Conservation (phyloP, 2,888 invertebrate species). For the Tinea pellionella region DNA sequence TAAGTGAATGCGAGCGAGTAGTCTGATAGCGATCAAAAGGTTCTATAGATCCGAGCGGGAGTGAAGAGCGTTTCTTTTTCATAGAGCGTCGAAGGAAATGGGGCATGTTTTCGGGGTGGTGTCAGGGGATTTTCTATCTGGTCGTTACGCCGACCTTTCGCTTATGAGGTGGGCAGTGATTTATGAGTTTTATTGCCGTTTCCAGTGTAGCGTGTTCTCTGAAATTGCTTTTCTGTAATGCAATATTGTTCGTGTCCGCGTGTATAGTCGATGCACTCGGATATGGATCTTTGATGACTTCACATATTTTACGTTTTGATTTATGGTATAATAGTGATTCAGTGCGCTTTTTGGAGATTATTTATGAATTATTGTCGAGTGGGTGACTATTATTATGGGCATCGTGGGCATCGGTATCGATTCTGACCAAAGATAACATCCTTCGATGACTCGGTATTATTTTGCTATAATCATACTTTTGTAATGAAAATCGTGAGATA, state of each 20-base stretch:
- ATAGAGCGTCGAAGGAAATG: constrained; percentile 29
- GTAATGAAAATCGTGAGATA: too few species aligned
- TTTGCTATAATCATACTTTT: too few species aligned
- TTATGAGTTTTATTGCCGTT: constrained; percentile 26
- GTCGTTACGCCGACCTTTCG: constrained; percentile 28
- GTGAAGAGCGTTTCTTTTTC: constrained; percentile 36
- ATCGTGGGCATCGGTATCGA: background rate
- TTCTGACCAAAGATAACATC: background rate
- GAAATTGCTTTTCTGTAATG: constrained; percentile 14
- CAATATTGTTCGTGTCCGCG: constrained; percentile 12
- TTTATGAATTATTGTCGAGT: background rate
- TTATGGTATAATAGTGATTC: background rate
- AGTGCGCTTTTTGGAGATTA: background rate
- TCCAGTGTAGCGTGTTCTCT: constrained; percentile 5
- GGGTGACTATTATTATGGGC: background rate
- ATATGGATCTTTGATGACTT: constrained; percentile 7
- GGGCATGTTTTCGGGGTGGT: constrained; percentile 42
- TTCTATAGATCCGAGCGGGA: constrained; percentile 33
- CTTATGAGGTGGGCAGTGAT: constrained; percentile 41
- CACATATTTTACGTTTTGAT: background rate
- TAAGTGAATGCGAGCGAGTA: constrained; percentile 42
- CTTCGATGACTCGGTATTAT: background rate
- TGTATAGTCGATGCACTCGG: background rate
- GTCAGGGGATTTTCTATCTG: constrained; percentile 25
- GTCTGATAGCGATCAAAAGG: constrained; percentile 51